A percentile compares a stretch with the other conserved stretches of the same genome.
These are phyloP conservation scores for Saxidomus purpurata DNA, from an alignment of 1,140 invertebrate genomes.

Conservation along the genomic window DNA sequence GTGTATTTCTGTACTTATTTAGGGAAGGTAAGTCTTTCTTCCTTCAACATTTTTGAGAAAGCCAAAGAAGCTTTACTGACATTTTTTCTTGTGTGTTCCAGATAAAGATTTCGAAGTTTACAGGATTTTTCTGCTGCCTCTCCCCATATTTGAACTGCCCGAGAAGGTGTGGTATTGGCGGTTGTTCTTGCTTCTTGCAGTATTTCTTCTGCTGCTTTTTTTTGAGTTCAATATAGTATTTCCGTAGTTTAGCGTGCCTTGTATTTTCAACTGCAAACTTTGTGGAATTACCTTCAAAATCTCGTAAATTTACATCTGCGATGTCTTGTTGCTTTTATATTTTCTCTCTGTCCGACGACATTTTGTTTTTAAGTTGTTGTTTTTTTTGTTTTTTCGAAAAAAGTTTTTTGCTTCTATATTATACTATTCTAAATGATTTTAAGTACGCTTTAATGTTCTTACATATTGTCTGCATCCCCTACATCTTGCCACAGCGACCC, in stretches of 20 bases:
- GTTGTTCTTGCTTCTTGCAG: background rate
- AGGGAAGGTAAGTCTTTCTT: background rate
- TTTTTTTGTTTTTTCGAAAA: no score
- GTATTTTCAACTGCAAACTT: background rate
- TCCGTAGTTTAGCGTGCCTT: background rate
- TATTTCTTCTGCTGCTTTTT: background rate
- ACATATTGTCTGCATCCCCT: background rate
- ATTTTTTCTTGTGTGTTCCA: background rate
- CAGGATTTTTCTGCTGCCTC: background rate
- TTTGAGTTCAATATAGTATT: background rate
- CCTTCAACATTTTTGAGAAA: slow-evolving; percentile 5
- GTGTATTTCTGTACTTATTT: background rate
- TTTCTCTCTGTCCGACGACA: background rate
- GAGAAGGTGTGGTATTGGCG: background rate
- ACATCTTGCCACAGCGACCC: background rate
- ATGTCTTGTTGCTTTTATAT: background rate
- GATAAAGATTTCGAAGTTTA: background rate
- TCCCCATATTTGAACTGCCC: background rate
- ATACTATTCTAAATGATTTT: no score
- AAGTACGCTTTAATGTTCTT: no score
- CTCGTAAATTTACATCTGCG: background rate
- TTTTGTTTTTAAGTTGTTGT: no score
- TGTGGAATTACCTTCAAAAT: background rate
- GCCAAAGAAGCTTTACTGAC: background rate
- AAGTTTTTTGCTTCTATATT: no score